These are phyloP conservation scores for Capromys pilorides DNA, from an alignment of 2,797 vertebrate species.

Conservation along the genomic window DNA sequence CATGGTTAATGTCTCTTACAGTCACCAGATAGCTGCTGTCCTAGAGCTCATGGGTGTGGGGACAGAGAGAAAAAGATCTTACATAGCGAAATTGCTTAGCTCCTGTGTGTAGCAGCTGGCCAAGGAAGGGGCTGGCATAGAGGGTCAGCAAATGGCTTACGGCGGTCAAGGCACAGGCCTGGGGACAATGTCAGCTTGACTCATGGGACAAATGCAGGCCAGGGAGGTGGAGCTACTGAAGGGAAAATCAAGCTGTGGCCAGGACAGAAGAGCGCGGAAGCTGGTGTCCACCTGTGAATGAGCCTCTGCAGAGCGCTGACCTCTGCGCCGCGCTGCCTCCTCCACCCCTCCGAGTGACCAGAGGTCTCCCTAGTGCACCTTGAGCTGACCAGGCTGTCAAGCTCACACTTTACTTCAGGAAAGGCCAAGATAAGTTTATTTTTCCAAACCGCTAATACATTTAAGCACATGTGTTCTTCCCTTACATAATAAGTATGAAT, in stretches of 20 bases:
- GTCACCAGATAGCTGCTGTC: not conserved
- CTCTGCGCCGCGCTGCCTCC: not conserved
- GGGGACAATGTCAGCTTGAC: not conserved
- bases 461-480: not conserved
- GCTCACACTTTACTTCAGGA: not conserved
- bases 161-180: not conserved
- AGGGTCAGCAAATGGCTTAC: not conserved
- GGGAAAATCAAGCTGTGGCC: not conserved
- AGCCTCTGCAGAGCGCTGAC: no score
- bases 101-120: not conserved
- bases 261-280: no score
- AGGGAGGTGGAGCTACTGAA: not conserved
- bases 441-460: not conserved
- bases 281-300: no score
- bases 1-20: not conserved
- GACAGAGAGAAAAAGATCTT: not conserved
- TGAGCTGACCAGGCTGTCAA: not conserved
- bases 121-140: not conserved
- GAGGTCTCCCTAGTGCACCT: not conserved
- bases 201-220: fast-evolving
- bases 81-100: not conserved
- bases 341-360: not conserved
- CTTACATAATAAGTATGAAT: not conserved
- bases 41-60: not conserved
- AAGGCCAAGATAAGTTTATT: not conserved